Percentiles rank a stretch among this genome's conserved stretches.
phyloP scores from a whole-genome alignment of 2,888 invertebrate genomes.

The Hedychridium roseum region DNA sequence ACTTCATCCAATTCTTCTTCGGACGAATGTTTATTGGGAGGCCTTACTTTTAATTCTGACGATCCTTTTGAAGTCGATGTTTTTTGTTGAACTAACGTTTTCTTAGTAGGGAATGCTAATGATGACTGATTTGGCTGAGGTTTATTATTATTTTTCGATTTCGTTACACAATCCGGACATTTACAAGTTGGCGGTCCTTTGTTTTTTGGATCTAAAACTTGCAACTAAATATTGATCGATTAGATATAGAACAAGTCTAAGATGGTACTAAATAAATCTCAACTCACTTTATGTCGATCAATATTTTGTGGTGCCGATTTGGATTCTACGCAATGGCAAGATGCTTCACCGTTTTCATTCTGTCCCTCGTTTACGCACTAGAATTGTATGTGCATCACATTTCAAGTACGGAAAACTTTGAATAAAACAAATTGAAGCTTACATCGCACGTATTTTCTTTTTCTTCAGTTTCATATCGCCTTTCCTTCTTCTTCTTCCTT shows the following conservation, averaged over 20 bases:
- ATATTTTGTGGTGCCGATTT: conserved; percentile 46
- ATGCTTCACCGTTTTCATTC: conserved; percentile 26
- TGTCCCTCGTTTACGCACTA: conserved; percentile 40
- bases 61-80: conserved; percentile 29
- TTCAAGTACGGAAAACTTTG: not conserved
- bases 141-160: conserved; percentile 42
- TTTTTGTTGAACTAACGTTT: conserved; percentile 32
- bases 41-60: conserved; percentile 29
- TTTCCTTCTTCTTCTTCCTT: conserved; percentile 77
- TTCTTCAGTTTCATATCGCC: conserved; percentile 65
- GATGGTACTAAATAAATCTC: not conserved
- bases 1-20: conserved; percentile 33
- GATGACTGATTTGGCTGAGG: conserved; percentile 33
- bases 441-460: conserved; percentile 64
- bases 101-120: conserved; percentile 33
- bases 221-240: conserved; percentile 38
- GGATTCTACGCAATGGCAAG: conserved; percentile 43
- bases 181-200: conserved; percentile 56
- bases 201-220: conserved; percentile 57
- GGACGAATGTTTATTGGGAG: conserved; percentile 30
- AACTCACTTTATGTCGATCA: conserved; percentile 55
- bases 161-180: conserved; percentile 58
- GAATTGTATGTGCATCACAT: conserved; percentile 1
- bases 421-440: conserved; percentile 18
- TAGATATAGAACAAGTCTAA: not conserved